These are phyloP conservation scores for Lepisosteus osseus DNA, from an alignment of 2,113 vertebrate genomes.

Conservation along the genomic window DNA sequence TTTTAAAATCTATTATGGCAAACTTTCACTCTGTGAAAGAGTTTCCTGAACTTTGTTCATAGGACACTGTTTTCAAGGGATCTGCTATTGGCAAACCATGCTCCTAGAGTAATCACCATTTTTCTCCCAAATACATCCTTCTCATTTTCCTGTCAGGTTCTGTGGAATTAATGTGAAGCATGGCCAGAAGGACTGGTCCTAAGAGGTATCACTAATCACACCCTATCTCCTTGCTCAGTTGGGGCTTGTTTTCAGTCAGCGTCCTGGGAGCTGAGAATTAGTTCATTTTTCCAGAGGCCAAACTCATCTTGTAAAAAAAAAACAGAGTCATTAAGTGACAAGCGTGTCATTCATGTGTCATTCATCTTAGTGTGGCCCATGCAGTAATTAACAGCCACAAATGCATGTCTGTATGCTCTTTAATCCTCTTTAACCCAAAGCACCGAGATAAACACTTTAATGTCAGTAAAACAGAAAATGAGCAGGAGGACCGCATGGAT, in stretches of 20 bases:
- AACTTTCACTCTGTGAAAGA: too few species aligned
- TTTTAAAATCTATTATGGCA: too few species aligned
- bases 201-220: conserved; percentile 2
- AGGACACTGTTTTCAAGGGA: too few species aligned
- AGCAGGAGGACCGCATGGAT: background rate
- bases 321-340: background rate
- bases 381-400: background rate
- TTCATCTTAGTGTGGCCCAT: background rate
- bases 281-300: conserved; percentile 5
- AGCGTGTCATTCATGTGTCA: background rate
- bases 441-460: too few species aligned
- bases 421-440: background rate
- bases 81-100: background rate
- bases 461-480: background rate
- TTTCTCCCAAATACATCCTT: background rate
- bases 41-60: too few species aligned
- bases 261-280: background rate
- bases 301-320: conserved; percentile 8
- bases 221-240: background rate
- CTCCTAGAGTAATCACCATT: background rate
- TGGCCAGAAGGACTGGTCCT: background rate
- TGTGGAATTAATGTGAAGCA: background rate
- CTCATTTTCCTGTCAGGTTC: conserved; percentile 2
- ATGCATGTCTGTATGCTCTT: background rate
- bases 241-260: conserved; percentile 4